These are phyloP conservation scores for Neodiprion virginianus DNA, from an alignment of 1,140 invertebrate genomes.

Conservation along the genomic window DNA sequence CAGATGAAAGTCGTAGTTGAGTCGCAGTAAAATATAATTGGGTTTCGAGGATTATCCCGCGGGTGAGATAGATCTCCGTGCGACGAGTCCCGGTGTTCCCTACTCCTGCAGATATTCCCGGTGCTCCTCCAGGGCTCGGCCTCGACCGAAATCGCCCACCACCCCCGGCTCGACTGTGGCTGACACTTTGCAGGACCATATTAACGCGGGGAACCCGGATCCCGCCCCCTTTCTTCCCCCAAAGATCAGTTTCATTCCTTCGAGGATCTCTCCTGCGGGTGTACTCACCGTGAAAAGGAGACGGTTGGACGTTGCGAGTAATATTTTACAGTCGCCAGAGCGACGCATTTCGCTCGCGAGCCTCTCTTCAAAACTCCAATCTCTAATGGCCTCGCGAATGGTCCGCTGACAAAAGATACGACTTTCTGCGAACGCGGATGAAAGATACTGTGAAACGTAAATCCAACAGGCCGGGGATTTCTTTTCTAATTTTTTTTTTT, in stretches of 20 bases:
- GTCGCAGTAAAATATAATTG: constrained; percentile 64
- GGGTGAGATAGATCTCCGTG: constrained; percentile 51
- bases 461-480: constrained; percentile 1
- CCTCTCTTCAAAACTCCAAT: constrained; percentile 5
- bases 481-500: not conserved
- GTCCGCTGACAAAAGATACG: constrained; percentile 5
- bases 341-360: not conserved
- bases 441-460: constrained; percentile 6
- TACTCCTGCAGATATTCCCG: constrained; percentile 25
- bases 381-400: constrained; percentile 4
- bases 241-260: not conserved
- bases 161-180: not conserved
- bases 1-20: constrained; percentile 58
- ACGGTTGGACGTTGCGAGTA: not conserved
- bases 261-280: not conserved
- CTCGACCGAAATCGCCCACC: not conserved
- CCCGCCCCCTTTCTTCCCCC: not conserved
- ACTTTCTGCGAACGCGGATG: not conserved
- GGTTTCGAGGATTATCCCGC: constrained; percentile 61
- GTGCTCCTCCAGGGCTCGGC: not conserved
- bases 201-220: not conserved
- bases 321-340: not conserved
- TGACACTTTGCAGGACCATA: not conserved
- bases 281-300: not conserved
- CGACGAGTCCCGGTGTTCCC: constrained; percentile 44